Base-by-base conservation (phyloP, 2,113 vertebrate genomes). In the zebrafish (Danio rerio) region DNA sequence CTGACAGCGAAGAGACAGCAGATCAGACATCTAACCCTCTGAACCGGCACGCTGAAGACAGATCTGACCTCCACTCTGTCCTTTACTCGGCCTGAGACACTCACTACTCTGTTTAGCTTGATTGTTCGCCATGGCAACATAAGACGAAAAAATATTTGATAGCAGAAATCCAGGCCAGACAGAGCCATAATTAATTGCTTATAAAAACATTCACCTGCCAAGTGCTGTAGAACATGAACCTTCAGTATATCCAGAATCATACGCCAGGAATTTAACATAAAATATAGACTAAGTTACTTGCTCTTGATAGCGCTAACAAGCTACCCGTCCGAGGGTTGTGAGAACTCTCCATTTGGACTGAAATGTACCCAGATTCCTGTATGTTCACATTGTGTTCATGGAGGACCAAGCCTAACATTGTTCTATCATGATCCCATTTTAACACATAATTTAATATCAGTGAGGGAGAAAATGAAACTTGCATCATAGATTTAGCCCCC, bases 161-260 rank as follows among this genome's bases (percentile, higher is more conserved):
- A 83, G 66, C 78, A 53, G 55, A 84, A 74, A 68, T 82, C 80
- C 77, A 79, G 63, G 86, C 89, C 89, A 91, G 89, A 87, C 83
- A 86, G 88, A 87, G 85, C 87, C 83, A 87, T 88, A 88, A 90
- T 90, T 89, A 89, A 91, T 88, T 87, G 86, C 86, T 89, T 88
- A 88, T 89, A 87, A 90, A 91, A 91, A 88, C 87, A 81, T 78
- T 79, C 81, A 88, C 85, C 84, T 89, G 90, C 88, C 90, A 91
- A 88, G 73, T 73, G 84, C 84, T 65, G 83, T 84, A 86, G 87
- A 88, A 88, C 87, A 86, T 85, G 83, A 91, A 86, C 79, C 78
- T 81, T 84, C 84, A 87, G 77, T 83, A 87, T 87, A 87, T 88
- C 81, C 86, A 87, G 85, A 87, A 79, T 88, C 86, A 89, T 87